Base-by-base conservation (phyloP, 53 echinoderm and acorn worm genomes). In the Actinopyga echinites region DNA sequence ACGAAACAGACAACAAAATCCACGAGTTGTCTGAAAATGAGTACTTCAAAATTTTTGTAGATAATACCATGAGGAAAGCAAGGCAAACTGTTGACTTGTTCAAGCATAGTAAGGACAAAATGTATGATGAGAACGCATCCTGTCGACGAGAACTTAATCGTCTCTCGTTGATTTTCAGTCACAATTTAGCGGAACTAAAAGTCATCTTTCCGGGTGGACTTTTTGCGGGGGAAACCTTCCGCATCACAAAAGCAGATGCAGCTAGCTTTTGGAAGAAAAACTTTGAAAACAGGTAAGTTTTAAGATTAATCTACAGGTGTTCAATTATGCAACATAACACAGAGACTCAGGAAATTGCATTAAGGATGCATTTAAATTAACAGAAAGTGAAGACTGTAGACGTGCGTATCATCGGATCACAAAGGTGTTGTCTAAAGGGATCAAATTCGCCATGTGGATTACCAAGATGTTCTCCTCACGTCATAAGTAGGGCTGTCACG, bases 21-120 rank as follows among this genome's bases (percentile, higher is more conserved):
- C 87, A 92, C 59, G 93, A 94, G 65, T 85, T 97, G 33, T 92
- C 92, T 63, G 97, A 97, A 62, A 93, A 92, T 59, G 88, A 94
- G 71, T 97, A 97, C 88, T 97, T 97, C 86, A 88, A 91, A 49
- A 97, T 97, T 35, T 97, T 97, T 79, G 93, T 97, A 7, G 97
- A 97, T 79, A 97, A 97, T 89, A 93, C 94, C 67, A 97, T 94
- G 90, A 90, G 91, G 75, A 97, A 97, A 83, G 94, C 97, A 13
- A 84, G 92, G 53, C 97, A 97, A 81, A 97, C 97, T 23, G 90
- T 94, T 31, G 87, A 94, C 84, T 90, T 97, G 52, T 97, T 97
- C 84, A 97, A 92, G 67, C 87, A 92, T 55, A 88, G 91, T 83
- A 97, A 97, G 73, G 97, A 97, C 81, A 97, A 94, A 74, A 97